phyloP scores from a whole-genome alignment of 92 coral and sea anemone species.

The Epizoanthus ramosus region DNA sequence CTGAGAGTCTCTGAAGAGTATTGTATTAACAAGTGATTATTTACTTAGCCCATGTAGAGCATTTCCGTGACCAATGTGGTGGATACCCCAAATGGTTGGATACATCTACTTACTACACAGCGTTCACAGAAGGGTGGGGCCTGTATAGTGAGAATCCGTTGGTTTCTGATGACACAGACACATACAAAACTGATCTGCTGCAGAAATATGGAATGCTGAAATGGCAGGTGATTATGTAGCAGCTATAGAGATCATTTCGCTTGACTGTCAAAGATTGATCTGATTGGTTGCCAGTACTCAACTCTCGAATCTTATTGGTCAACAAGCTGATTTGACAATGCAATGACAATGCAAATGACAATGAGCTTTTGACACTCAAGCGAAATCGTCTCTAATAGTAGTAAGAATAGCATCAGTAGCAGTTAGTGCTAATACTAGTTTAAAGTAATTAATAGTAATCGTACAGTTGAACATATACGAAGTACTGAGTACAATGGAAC shows the following conservation, averaged over 20 bases:
- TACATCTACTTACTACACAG: slow-evolving; percentile 64
- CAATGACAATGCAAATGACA: too few species aligned
- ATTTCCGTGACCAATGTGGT: slow-evolving; percentile 78
- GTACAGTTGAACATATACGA: not conserved
- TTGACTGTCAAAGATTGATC: too few species aligned
- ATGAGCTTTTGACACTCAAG: too few species aligned
- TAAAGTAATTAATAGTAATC: not conserved
- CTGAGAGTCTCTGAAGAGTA: not conserved
- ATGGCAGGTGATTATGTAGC: slow-evolving; percentile 74
- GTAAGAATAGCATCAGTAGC: not conserved
- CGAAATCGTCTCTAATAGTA: too few species aligned
- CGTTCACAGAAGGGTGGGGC: slow-evolving; percentile 87
- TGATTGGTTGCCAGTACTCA: too few species aligned
- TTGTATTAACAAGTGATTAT: not conserved
- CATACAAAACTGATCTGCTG: slow-evolving; percentile 60
- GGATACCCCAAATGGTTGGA: slow-evolving; percentile 81
- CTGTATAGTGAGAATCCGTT: slow-evolving; percentile 83
- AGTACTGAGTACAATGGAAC: too few species aligned
- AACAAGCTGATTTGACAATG: too few species aligned
- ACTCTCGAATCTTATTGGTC: too few species aligned
- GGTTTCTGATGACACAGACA: slow-evolving; percentile 67
- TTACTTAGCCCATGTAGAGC: slow-evolving; percentile 60
- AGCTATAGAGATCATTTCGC: too few species aligned
- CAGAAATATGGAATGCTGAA: slow-evolving; percentile 86
- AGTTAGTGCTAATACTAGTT: not conserved